Evolutionary conservation across 2,113 vertebrate species (phyloP).

Genomic region (Sceloporus tristichus): DNA sequence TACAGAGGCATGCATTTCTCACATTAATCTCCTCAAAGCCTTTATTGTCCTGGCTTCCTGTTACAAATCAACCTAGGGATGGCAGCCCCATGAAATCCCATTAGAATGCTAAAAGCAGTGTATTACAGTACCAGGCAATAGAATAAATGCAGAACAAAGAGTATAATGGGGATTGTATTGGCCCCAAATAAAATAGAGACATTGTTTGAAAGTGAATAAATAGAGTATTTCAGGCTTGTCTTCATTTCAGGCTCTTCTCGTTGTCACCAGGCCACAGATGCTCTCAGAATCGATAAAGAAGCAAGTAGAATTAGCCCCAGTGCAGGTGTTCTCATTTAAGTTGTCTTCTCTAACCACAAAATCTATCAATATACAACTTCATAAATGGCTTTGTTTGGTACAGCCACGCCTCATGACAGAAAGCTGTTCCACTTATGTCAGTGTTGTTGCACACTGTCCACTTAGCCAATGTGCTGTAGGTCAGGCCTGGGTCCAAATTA

Average conservation of each 20-base stretch:
- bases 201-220: constrained; percentile 61
- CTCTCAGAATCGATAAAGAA: constrained; percentile 23
- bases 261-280: constrained; percentile 36
- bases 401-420: background rate
- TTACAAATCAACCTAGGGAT: constrained; percentile 77
- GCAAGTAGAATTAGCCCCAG: constrained; percentile 9
- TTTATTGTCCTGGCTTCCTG: constrained; percentile 80
- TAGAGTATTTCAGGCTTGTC: constrained; percentile 13
- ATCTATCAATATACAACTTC: constrained; percentile 8
- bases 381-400: constrained; percentile 41
- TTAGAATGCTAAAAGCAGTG: constrained; percentile 78
- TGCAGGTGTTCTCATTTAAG: background rate
- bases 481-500: background rate
- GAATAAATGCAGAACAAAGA: constrained; percentile 73
- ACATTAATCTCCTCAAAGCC: constrained; percentile 80
- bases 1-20: constrained; percentile 77
- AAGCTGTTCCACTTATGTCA: background rate
- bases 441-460: background rate
- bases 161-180: constrained; percentile 74
- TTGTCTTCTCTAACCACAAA: constrained; percentile 20
- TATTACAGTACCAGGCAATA: constrained; percentile 81
- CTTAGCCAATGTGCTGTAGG: background rate
- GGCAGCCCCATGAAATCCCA: constrained; percentile 69
- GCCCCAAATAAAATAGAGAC: constrained; percentile 64
- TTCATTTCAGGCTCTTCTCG: constrained; percentile 36